phyloP scores from a whole-genome alignment of 2,888 invertebrate species.

The Zaprionus bogoriensis region DNA sequence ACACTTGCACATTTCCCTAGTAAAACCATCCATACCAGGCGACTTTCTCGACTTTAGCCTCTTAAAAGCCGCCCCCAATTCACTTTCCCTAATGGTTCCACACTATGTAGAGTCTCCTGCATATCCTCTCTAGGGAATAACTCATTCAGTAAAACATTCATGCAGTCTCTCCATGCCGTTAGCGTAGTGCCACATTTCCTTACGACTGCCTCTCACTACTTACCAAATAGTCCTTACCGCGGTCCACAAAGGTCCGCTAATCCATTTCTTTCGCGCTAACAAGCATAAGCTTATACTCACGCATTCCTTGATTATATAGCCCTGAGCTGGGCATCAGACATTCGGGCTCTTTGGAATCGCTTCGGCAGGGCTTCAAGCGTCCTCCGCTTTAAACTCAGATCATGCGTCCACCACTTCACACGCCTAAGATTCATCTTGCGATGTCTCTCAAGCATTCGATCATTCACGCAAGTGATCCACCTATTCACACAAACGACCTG shows the following conservation, averaged over 20 bases:
- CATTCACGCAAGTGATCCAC: slow-evolving; percentile 2
- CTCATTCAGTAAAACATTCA: not conserved
- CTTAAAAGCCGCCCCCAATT: not conserved
- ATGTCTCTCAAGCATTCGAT: slow-evolving; percentile 3
- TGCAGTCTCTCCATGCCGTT: not conserved
- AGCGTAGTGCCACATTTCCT: not conserved
- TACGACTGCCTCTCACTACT: slow-evolving; percentile 3
- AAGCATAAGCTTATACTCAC: slow-evolving; percentile 8
- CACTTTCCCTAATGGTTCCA: not conserved
- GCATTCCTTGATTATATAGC: not conserved
- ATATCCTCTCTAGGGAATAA: not conserved
- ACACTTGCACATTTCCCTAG: slow-evolving; percentile 1
- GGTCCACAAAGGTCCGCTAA: slow-evolving; percentile 2
- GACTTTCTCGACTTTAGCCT: slow-evolving; percentile 7
- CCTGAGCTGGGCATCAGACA: slow-evolving; percentile 3
- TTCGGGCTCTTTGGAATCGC: slow-evolving; percentile 8
- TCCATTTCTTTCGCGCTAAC: slow-evolving; percentile 2
- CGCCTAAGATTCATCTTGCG: slow-evolving; percentile 3
- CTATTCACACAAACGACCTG: slow-evolving; percentile 6
- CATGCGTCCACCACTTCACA: slow-evolving; percentile 18
- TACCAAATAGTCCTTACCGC: slow-evolving; percentile 9
- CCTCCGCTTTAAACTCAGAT: not conserved
- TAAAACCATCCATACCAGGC: slow-evolving; percentile 5
- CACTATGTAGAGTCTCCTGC: not conserved
- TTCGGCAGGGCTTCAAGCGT: not conserved